Evolutionary conservation across 2,797 vertebrate genomes (phyloP).

Genomic region (Poeciliopsis paucimaculata): DNA sequence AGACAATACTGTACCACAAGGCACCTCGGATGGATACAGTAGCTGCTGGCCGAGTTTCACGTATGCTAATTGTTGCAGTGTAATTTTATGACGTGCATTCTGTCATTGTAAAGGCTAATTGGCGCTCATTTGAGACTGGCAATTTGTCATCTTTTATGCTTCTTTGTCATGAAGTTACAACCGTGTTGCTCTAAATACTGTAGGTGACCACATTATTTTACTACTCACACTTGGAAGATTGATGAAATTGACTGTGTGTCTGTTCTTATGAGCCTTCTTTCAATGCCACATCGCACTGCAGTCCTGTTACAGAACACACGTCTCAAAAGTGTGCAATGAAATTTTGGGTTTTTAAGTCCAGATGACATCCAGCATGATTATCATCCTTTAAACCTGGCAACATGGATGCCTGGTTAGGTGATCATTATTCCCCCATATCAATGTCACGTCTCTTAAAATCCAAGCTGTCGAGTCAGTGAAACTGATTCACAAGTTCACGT

Average conservation of each 20-base stretch:
- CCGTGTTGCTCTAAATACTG: background rate
- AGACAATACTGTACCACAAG: background rate
- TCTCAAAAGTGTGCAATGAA: background rate
- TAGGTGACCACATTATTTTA: conserved; percentile 14
- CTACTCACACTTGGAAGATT: conserved; percentile 23
- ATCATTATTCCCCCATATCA: background rate
- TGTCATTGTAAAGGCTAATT: conserved; percentile 19
- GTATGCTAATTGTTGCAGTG: conserved; percentile 47
- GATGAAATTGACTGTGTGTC: conserved; percentile 19
- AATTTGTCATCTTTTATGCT: conserved; percentile 17
- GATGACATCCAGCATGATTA: background rate
- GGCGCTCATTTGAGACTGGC: conserved; percentile 3
- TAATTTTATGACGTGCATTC: conserved; percentile 40
- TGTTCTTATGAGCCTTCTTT: background rate
- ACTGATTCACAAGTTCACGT: background rate
- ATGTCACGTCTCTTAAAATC: background rate
- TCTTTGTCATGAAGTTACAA: background rate
- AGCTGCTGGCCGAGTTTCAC: conserved; percentile 9
- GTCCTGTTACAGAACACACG: background rate
- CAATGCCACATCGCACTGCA: background rate
- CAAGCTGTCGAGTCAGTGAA: background rate
- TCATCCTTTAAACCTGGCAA: background rate
- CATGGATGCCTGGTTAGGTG: background rate
- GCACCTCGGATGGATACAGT: conserved; percentile 3
- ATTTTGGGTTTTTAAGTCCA: background rate